Percentiles rank a stretch among this genome's conserved stretches.
Evolutionary conservation across 1,140 invertebrate species (phyloP).

Genomic region (Nasonia vitripennis): DNA sequence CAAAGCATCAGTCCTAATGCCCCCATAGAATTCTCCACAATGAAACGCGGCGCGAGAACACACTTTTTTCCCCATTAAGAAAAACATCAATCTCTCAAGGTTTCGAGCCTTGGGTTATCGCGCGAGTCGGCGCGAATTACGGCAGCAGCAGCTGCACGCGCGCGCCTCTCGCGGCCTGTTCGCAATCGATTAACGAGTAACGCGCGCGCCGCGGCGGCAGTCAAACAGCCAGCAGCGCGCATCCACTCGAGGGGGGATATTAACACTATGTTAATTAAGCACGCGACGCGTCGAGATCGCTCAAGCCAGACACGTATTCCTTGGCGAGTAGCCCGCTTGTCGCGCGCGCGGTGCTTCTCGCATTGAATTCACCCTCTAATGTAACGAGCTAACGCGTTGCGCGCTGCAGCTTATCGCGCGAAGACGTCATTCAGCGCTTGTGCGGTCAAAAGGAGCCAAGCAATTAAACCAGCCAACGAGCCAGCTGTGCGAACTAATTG

Average conservation of each 20-base stretch:
- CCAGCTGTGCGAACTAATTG: constrained; percentile 1
- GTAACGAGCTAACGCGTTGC: background rate
- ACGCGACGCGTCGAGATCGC: constrained; percentile 29
- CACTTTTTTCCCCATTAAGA: background rate
- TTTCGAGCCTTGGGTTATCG: background rate
- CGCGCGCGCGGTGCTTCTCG: background rate
- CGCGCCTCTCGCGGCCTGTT: background rate
- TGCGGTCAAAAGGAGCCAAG: background rate
- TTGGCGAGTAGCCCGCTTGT: background rate
- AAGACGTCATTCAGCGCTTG: background rate
- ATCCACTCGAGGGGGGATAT: constrained; percentile 6
- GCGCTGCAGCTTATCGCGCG: background rate
- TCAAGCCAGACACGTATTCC: constrained; percentile 2
- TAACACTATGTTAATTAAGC: constrained; percentile 26
- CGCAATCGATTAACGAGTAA: constrained; percentile 15
- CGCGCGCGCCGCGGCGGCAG: too few species aligned
- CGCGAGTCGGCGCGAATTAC: background rate
- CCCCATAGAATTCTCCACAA: too few species aligned
- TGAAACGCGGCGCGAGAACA: too few species aligned
- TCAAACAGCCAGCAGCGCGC: background rate
- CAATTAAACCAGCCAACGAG: background rate
- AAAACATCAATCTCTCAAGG: background rate
- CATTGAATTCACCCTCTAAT: background rate
- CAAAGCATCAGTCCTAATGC: too few species aligned
- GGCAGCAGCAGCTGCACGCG: background rate